These are phyloP conservation scores for Nomada goodeniana DNA, from an alignment of 2,888 invertebrate species.

Conservation along the genomic window DNA sequence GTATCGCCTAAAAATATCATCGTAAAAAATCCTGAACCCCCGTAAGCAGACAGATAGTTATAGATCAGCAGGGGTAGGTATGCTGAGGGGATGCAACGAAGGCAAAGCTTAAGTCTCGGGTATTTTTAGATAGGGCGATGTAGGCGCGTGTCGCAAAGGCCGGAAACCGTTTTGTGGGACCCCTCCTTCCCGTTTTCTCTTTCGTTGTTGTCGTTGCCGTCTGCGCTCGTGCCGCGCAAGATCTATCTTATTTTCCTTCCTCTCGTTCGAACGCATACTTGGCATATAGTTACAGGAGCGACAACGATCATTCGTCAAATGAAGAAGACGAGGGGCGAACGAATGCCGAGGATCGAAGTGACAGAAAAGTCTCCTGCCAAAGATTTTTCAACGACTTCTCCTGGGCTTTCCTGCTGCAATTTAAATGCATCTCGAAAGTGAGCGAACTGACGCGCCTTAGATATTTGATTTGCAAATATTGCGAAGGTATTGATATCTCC, in stretches of 20 bases:
- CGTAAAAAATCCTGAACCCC: constrained; percentile 55
- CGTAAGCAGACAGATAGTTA: constrained; percentile 61
- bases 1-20: constrained; percentile 49
- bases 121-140: constrained; percentile 61
- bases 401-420: no score
- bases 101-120: constrained; percentile 54
- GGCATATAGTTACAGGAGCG: constrained; percentile 11
- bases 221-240: constrained; percentile 49
- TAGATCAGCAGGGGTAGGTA: constrained; percentile 62
- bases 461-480: no score
- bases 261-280: constrained; percentile 27
- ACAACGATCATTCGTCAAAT: constrained; percentile 22
- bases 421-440: no score
- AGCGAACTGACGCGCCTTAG: no score
- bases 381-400: background rate
- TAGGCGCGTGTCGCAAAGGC: constrained; percentile 64
- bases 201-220: constrained; percentile 58
- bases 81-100: constrained; percentile 52
- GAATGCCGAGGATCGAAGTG: background rate
- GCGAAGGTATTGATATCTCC: no score
- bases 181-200: constrained; percentile 54
- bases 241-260: constrained; percentile 54
- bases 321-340: constrained; percentile 3
- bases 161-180: constrained; percentile 60
- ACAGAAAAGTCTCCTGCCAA: background rate